These are phyloP conservation scores for Catocala nupta DNA, from an alignment of 2,888 invertebrate species.

Conservation along the genomic window DNA sequence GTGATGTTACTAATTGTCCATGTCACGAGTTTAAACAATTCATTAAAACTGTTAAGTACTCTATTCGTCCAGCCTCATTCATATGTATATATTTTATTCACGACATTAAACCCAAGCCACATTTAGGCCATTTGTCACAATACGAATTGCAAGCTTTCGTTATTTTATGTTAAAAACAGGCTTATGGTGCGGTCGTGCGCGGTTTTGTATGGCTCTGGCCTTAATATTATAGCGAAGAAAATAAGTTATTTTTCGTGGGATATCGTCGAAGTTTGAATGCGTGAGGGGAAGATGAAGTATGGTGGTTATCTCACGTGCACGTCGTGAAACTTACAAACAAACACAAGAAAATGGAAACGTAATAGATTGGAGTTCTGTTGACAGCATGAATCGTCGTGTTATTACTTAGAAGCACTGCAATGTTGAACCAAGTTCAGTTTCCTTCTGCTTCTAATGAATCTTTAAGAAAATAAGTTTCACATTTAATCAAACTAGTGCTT, in stretches of 20 bases:
- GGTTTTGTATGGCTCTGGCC: no score
- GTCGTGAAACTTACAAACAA: not conserved
- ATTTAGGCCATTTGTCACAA: no score
- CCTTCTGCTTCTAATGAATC: no score
- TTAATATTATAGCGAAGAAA: not conserved
- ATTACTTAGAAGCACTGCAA: no score
- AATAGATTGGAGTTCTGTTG: not conserved
- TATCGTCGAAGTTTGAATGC: not conserved
- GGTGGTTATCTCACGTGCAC: not conserved
- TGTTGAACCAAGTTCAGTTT: no score
- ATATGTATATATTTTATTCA: no score
- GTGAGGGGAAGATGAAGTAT: not conserved
- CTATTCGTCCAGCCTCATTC: not conserved
- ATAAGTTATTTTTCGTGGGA: not conserved
- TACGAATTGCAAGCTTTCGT: no score
- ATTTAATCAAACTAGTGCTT: no score
- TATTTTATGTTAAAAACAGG: no score
- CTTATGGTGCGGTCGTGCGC: no score
- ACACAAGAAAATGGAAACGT: not conserved
- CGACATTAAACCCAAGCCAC: no score
- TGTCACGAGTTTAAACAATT: slow-evolving; percentile 22
- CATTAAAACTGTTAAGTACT: not conserved
- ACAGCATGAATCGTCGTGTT: not conserved
- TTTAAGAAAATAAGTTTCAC: no score
- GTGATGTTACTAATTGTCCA: slow-evolving; percentile 16